Conservation (phyloP, 2,797 vertebrate genomes). For the Crocodylus rhombifer region DNA sequence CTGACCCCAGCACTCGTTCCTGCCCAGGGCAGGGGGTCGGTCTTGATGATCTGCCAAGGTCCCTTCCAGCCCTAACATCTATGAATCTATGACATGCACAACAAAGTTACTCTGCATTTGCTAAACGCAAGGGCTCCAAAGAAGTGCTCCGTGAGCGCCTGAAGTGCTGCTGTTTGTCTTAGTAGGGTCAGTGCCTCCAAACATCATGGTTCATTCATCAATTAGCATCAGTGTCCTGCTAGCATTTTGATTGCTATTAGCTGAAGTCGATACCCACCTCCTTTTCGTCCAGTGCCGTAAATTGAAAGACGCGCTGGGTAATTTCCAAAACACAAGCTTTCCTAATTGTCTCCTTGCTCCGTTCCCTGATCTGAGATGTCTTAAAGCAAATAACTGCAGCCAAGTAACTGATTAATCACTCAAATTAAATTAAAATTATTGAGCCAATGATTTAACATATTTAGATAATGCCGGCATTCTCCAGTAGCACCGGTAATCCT, state of each 20-base stretch:
- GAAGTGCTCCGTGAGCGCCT: too few species aligned
- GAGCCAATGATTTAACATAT: conserved; percentile 38
- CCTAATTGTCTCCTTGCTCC: conserved; percentile 34
- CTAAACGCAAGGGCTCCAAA: not conserved
- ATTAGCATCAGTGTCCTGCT: not conserved
- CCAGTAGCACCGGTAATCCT: conserved; percentile 7
- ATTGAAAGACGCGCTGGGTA: not conserved
- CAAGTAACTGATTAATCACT: conserved; percentile 64
- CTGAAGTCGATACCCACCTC: not conserved
- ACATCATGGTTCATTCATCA: not conserved
- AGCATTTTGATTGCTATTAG: not conserved
- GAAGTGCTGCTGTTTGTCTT: not conserved
- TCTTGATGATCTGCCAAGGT: too few species aligned
- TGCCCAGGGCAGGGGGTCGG: too few species aligned
- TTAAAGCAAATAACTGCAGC: conserved; percentile 54
- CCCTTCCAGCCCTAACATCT: too few species aligned
- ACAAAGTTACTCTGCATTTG: not conserved
- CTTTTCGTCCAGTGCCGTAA: not conserved
- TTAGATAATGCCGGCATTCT: conserved; percentile 45
- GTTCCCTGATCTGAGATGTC: conserved; percentile 51
- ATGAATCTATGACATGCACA: too few species aligned
- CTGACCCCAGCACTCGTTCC: too few species aligned
- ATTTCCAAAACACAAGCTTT: not conserved
- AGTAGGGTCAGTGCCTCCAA: not conserved
- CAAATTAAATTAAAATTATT: conserved; percentile 40